Percentiles rank a stretch among this genome's conserved stretches.
phyloP scores from a whole-genome alignment of 92 coral and sea anemone species.

The Phenganax marumi region DNA sequence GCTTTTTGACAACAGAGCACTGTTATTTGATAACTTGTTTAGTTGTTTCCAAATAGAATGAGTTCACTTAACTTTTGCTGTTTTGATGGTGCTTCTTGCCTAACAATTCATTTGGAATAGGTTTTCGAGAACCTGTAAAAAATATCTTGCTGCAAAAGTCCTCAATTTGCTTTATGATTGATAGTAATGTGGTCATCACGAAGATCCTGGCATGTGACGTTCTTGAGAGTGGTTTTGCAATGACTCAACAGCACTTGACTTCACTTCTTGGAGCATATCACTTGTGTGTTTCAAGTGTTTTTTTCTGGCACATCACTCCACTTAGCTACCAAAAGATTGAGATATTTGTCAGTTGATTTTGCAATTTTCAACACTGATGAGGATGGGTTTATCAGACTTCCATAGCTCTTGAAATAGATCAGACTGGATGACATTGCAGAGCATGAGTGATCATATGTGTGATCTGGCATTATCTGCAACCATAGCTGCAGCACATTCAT shows the following conservation, averaged over 20 bases:
- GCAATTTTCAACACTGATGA: not conserved
- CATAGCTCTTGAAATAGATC: constrained; percentile 26
- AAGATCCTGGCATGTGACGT: not conserved
- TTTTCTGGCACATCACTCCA: not conserved
- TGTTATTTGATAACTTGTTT: no score
- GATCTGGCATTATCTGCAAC: no score
- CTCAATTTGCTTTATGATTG: not conserved
- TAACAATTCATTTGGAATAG: not conserved
- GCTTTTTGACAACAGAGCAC: no score
- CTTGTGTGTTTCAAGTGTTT: not conserved
- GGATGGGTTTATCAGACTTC: not conserved
- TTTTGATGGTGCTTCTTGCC: not conserved
- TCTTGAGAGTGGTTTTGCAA: constrained; percentile 11
- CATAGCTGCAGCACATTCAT: no score
- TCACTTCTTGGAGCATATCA: constrained; percentile 10
- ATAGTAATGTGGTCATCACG: not conserved
- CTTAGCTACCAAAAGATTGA: not conserved
- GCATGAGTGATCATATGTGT: no score
- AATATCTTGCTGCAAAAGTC: not conserved
- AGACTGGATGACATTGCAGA: not conserved
- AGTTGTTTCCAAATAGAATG: no score
- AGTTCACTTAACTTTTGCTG: no score
- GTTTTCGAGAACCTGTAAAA: not conserved
- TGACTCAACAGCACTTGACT: not conserved
- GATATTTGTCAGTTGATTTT: not conserved